Percentiles rank a stretch among this genome's conserved stretches.
Evolutionary conservation across 2,113 vertebrate genomes (phyloP).

Genomic region (Chrysemys picta): DNA sequence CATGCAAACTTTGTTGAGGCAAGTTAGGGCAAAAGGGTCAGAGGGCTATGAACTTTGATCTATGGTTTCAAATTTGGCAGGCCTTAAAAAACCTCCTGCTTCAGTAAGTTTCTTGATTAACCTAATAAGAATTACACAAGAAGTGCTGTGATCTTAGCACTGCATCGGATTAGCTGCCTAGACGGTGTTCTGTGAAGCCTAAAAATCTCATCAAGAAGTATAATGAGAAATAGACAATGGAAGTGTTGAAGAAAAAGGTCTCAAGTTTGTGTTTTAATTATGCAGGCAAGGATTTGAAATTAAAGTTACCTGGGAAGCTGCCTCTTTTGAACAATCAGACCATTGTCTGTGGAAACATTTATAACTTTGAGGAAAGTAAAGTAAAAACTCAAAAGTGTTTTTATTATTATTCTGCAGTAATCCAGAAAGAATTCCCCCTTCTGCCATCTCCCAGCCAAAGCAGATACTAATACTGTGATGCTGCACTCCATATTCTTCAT

Average conservation of each 20-base stretch:
- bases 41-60: conserved; percentile 77
- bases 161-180: conserved; percentile 65
- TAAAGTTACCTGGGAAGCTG: conserved; percentile 39
- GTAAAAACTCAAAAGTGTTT: background rate
- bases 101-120: conserved; percentile 77
- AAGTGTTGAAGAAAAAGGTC: conserved; percentile 36
- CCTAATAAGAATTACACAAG: conserved; percentile 70
- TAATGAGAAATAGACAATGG: conserved; percentile 61
- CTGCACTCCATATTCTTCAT: no score
- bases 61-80: conserved; percentile 67
- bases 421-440: background rate
- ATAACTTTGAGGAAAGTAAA: background rate
- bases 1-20: conserved; percentile 39
- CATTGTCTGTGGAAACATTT: conserved; percentile 5
- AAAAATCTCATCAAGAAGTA: conserved; percentile 60
- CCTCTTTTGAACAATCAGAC: background rate
- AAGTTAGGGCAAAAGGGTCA: conserved; percentile 61
- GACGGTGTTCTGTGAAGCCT: conserved; percentile 55
- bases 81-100: conserved; percentile 70
- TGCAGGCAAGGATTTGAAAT: conserved; percentile 30
- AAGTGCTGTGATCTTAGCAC: conserved; percentile 55
- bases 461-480: background rate
- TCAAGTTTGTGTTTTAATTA: conserved; percentile 61
- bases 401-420: background rate
- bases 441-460: background rate